Evolutionary conservation across 2,888 invertebrate genomes (phyloP).

Genomic region (Leptothorax acervorum): DNA sequence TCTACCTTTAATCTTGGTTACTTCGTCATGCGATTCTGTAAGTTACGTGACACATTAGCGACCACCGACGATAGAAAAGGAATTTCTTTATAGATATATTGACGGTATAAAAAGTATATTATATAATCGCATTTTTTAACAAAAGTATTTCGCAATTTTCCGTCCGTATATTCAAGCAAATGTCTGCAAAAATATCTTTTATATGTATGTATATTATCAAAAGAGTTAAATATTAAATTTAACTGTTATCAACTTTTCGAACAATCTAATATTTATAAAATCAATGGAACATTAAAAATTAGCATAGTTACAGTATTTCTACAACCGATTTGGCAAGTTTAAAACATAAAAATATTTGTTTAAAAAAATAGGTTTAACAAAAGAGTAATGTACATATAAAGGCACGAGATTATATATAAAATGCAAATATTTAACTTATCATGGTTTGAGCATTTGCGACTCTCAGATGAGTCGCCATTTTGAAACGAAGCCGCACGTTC

Average conservation of each 20-base stretch:
- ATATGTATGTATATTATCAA: neutral
- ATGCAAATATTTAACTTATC: neutral
- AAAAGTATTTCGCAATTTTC: neutral
- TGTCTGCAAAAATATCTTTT: neutral
- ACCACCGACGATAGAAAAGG: neutral
- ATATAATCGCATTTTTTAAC: neutral
- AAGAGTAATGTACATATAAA: neutral
- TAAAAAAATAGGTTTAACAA: neutral
- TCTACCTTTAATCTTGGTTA: conserved; percentile 53
- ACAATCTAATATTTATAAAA: neutral
- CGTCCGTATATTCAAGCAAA: neutral
- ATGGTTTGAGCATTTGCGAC: too few relatives aligned
- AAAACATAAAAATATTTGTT: neutral
- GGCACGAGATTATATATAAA: neutral
- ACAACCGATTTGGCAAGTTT: neutral
- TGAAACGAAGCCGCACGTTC: conserved; percentile 10
- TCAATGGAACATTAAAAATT: neutral
- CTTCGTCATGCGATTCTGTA: conserved; percentile 42
- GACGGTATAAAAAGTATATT: neutral
- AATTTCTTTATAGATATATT: conserved; percentile 8
- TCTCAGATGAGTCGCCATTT: conserved; percentile 62
- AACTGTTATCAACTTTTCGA: neutral
- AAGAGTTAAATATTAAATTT: neutral
- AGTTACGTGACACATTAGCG: conserved; percentile 40
- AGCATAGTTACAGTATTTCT: neutral